These are phyloP conservation scores for Falco berigora DNA, from an alignment of 2,797 vertebrate species.

Conservation along the genomic window DNA sequence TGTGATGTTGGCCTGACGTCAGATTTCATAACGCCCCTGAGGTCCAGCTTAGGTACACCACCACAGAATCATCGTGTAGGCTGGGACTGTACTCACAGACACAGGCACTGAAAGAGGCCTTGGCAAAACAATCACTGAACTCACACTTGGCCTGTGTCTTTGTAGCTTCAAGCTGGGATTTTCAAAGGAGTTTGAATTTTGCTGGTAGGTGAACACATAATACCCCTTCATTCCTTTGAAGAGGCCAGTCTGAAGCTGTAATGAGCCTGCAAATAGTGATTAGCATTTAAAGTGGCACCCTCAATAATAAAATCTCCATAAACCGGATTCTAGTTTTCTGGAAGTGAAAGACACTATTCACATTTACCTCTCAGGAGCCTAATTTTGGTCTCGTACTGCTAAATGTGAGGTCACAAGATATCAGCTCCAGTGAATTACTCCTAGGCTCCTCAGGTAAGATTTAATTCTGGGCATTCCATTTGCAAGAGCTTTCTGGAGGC, in stretches of 20 bases:
- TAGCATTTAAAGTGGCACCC: conserved; percentile 59
- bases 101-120: neutral
- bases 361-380: neutral
- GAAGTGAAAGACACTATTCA: neutral
- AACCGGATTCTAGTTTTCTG: neutral
- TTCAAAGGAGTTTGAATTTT: neutral
- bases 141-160: neutral
- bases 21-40: neutral
- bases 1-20: neutral
- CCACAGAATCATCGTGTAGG: neutral
- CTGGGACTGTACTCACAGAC: neutral
- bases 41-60: neutral
- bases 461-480: neutral
- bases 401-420: neutral
- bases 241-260: conserved; percentile 38
- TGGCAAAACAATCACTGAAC: neutral
- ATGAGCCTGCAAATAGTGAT: conserved; percentile 60
- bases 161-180: neutral
- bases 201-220: neutral
- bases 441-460: neutral
- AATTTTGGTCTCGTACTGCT: neutral
- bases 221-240: neutral
- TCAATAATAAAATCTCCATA: conserved; percentile 57
- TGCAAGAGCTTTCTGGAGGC: neutral
- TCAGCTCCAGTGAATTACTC: neutral